A percentile compares a stretch with the other conserved stretches of the same genome.
phyloP scores from a whole-genome alignment of 2,797 vertebrate genomes.

The Pempheris klunzingeri region DNA sequence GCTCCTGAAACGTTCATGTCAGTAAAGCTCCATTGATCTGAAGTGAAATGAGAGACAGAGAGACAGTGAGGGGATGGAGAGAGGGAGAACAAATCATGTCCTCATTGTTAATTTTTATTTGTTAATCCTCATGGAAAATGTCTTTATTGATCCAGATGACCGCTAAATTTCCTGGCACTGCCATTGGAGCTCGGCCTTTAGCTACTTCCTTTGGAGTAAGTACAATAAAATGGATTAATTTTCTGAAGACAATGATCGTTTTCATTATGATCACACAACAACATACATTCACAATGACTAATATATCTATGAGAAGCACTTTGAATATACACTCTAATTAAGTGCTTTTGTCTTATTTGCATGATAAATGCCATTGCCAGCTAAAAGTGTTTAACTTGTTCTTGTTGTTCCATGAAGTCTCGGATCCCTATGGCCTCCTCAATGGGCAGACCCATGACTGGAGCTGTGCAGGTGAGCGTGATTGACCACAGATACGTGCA shows the following conservation, averaged over 20 bases:
- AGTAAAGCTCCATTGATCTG: too few relatives aligned
- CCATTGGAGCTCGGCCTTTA: constrained; percentile 87
- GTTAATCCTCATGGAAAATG: not conserved
- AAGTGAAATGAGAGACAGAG: too few relatives aligned
- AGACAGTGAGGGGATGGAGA: not conserved
- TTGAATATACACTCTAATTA: not conserved
- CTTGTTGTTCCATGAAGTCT: constrained; percentile 81
- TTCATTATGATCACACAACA: not conserved
- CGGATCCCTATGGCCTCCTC: constrained; percentile 89
- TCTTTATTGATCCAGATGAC: constrained; percentile 87
- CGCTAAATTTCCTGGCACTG: constrained; percentile 92
- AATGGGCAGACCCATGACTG: constrained; percentile 93
- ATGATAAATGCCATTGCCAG: not conserved
- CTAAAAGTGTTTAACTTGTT: not conserved
- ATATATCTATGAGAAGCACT: not conserved
- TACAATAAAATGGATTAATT: constrained; percentile 1
- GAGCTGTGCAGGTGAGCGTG: constrained; percentile 91
- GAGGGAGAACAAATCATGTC: not conserved
- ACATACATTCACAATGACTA: not conserved
- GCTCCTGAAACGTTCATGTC: too few relatives aligned
- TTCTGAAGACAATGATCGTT: not conserved
- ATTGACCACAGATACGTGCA: not conserved
- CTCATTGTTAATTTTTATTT: not conserved
- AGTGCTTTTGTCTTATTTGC: not conserved
- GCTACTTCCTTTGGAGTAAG: constrained; percentile 92